Conservation (phyloP, 1,140 invertebrate genomes). For the Neodiprion fabricii region DNA sequence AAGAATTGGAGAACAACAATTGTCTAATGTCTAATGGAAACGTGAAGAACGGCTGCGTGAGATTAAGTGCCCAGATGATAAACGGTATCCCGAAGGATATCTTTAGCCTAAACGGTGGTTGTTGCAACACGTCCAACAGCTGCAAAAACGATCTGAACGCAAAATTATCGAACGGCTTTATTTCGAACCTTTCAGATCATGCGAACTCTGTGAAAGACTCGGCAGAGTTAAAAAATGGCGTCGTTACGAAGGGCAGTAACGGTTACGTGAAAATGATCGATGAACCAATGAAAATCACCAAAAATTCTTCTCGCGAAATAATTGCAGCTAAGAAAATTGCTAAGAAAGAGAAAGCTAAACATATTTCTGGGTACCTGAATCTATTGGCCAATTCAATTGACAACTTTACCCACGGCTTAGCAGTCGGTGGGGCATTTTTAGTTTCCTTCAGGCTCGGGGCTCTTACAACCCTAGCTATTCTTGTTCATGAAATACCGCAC, state of each 20-base stretch:
- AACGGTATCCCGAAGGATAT: neutral
- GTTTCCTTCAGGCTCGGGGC: conserved; percentile 86
- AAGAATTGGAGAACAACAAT: conserved; percentile 51
- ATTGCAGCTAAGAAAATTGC: neutral
- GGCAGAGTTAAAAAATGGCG: neutral
- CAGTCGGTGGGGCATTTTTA: conserved; percentile 94
- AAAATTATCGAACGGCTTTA: neutral
- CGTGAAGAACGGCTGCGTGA: conserved; percentile 4
- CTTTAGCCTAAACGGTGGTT: neutral
- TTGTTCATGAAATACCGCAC: conserved; percentile 97
- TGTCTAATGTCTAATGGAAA: conserved; percentile 29
- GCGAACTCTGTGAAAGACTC: neutral
- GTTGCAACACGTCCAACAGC: neutral
- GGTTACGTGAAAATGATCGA: conserved; percentile 1
- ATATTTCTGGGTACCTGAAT: conserved; percentile 93
- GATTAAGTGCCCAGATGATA: neutral
- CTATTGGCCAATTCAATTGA: conserved; percentile 95
- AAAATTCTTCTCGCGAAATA: conserved; percentile 15
- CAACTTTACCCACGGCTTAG: conserved; percentile 97
- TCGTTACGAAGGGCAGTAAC: conserved; percentile 23
- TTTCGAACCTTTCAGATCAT: neutral
- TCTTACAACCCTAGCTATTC: conserved; percentile 92
- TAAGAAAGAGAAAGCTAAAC: conserved; percentile 44
- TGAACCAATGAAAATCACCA: conserved; percentile 10
- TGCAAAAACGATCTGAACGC: conserved; percentile 1